Base-by-base conservation (phyloP, 2,888 invertebrate species). In the Meloe dianella region DNA sequence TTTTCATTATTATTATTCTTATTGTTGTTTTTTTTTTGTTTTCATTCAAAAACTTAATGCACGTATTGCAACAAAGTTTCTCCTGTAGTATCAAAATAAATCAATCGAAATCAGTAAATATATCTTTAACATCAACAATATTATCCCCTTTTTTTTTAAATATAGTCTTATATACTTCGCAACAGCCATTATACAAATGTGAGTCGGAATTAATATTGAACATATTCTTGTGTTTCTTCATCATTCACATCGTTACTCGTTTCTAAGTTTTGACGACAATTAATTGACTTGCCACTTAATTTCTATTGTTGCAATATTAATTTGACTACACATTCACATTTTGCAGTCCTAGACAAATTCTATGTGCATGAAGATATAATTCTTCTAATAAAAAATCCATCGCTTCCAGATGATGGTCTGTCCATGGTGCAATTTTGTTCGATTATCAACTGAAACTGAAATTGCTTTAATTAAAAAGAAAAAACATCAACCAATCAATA, bases 291-390 rank as follows among this genome's bases (percentile, higher is more conserved):
- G 59, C 58, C 29, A 10, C 14, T 24, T 24, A 10, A 54, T 12
- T 29, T 24, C 14, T 30, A 1, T 20, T 71, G 70, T 71, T 73
- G 67, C 75, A 80, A 79, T 79, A 79, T 79, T 77, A 74, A 71
- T 75, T 79, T 80, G 81, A 80, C 81, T 77, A 75, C 74, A 75
- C 79, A 80, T 80, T 76, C 76, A 75, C 77, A 79, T 80, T 24
- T 54, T 78, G 83, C 83, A 83, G 82, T 82, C 82, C 81, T 82
- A 82, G 77, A 81, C 78, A 81, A 81, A 79, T 77, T 78, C 82
- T 83, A 83, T 82, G 82, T 82, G 82, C 82, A 79, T 79, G 80
- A 80, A 80, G 81, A 80, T 78, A 80, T 77, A 77, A 77, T 78
- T 79, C 78, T 79, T 77, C 75, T 78, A 77, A 79, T 79, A 79